Evolutionary conservation across 2,888 invertebrate species (phyloP).

Genomic region (Scaptodrosophila latifasciaeformis): DNA sequence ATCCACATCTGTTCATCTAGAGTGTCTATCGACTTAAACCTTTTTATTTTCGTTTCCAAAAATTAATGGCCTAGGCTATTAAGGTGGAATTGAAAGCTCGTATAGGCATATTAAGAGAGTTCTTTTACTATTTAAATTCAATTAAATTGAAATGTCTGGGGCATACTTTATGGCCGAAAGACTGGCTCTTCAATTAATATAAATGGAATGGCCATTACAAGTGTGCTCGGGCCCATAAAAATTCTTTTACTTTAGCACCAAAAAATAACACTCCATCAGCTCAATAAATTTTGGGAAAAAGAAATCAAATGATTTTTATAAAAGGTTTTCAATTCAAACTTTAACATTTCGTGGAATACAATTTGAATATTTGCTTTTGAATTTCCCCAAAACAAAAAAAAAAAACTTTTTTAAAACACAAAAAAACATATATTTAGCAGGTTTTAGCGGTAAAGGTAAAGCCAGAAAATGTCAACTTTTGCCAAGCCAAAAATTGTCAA

Average conservation of each 20-base stretch:
- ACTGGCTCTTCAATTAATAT: conserved; percentile 48
- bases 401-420: too few species aligned
- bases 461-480: conserved; percentile 51
- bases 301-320: too few species aligned
- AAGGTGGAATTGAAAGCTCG: background rate
- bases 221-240: conserved; percentile 36
- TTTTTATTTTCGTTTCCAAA: conserved; percentile 15
- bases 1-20: conserved; percentile 31
- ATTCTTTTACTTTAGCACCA: conserved; percentile 22
- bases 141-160: conserved; percentile 48
- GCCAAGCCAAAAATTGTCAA: conserved; percentile 59
- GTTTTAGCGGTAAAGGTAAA: conserved; percentile 19
- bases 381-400: too few species aligned
- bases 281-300: too few species aligned
- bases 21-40: conserved; percentile 11
- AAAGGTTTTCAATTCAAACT: too few species aligned
- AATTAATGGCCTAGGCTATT: conserved; percentile 45
- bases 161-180: conserved; percentile 38
- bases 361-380: too few species aligned
- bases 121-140: conserved; percentile 55
- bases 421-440: conserved; percentile 45
- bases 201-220: conserved; percentile 48
- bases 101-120: conserved; percentile 55
- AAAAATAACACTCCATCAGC: too few species aligned
- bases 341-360: too few species aligned